Percentiles rank a stretch among this genome's conserved stretches.
Evolutionary conservation across 2,113 vertebrate species (phyloP).

Genomic region (Poeciliopsis occidentalis): DNA sequence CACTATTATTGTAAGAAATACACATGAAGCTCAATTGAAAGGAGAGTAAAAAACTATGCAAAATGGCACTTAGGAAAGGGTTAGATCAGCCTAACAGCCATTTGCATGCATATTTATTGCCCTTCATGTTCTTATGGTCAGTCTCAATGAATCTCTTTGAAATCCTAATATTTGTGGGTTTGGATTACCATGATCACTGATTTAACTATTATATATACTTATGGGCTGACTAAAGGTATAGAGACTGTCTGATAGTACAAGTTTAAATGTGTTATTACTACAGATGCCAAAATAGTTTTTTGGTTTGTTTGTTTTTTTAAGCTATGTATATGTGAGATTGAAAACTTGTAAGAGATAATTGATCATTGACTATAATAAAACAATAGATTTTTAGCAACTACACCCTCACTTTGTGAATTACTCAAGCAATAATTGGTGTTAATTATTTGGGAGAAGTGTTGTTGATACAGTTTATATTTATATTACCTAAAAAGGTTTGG

Average conservation of each 20-base stretch:
- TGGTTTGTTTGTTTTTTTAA: no score
- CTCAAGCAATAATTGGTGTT: no score
- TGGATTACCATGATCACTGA: not conserved
- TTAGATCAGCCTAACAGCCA: slow-evolving; percentile 24
- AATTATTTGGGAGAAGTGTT: no score
- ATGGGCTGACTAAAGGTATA: not conserved
- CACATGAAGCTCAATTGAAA: not conserved
- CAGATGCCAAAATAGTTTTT: not conserved
- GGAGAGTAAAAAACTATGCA: slow-evolving; percentile 8
- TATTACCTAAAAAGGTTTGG: no score
- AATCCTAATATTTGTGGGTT: slow-evolving; percentile 18
- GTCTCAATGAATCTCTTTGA: not conserved
- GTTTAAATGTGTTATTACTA: not conserved
- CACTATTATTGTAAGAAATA: slow-evolving; percentile 29
- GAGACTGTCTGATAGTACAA: not conserved
- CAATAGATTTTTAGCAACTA: not conserved
- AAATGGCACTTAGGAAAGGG: slow-evolving; percentile 9
- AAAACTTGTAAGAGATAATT: not conserved
- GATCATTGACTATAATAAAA: not conserved
- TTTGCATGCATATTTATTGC: slow-evolving; percentile 1
- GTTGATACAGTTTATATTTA: no score
- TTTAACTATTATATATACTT: not conserved
- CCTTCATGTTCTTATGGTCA: slow-evolving; percentile 3
- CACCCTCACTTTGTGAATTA: no score
- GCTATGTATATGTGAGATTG: not conserved